phyloP scores from a whole-genome alignment of 2,888 invertebrate species.

The Agriopis leucophaearia region DNA sequence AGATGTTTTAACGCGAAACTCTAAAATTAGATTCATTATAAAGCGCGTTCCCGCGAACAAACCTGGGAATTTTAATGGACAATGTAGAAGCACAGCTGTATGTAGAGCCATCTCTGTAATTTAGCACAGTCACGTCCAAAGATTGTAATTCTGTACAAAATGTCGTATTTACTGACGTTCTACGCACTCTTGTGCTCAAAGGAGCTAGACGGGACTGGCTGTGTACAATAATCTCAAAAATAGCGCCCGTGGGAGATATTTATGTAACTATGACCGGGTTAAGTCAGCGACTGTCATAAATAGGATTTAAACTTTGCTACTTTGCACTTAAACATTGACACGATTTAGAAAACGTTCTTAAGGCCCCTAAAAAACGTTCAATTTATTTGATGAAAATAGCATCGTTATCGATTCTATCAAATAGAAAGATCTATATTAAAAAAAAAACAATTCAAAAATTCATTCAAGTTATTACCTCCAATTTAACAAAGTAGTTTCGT shows the following conservation, averaged over 20 bases:
- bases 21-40: conserved; percentile 40
- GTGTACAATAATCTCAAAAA: conserved; percentile 75
- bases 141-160: conserved; percentile 29
- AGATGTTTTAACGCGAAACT: conserved; percentile 41
- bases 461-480: no score
- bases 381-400: no score
- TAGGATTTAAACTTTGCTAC: conserved; percentile 59
- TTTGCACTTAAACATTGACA: conserved; percentile 50
- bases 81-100: conserved; percentile 11
- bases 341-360: not conserved
- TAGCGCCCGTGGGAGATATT: conserved; percentile 79
- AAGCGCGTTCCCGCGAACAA: conserved; percentile 27
- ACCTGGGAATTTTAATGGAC: conserved; percentile 25
- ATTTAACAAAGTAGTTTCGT: no score
- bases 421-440: no score
- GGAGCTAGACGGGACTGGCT: conserved; percentile 68
- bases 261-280: conserved; percentile 83
- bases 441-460: no score
- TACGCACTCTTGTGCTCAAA: conserved; percentile 45
- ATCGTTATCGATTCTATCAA: no score
- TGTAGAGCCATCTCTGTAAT: conserved; percentile 10
- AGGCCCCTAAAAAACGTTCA: no score
- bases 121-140: conserved; percentile 22
- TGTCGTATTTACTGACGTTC: conserved; percentile 52
- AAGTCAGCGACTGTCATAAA: conserved; percentile 72